A percentile compares a stretch with the other conserved stretches of the same genome.
Evolutionary conservation across 2,113 vertebrate species (phyloP).

Genomic region (Hippolais icterina): DNA sequence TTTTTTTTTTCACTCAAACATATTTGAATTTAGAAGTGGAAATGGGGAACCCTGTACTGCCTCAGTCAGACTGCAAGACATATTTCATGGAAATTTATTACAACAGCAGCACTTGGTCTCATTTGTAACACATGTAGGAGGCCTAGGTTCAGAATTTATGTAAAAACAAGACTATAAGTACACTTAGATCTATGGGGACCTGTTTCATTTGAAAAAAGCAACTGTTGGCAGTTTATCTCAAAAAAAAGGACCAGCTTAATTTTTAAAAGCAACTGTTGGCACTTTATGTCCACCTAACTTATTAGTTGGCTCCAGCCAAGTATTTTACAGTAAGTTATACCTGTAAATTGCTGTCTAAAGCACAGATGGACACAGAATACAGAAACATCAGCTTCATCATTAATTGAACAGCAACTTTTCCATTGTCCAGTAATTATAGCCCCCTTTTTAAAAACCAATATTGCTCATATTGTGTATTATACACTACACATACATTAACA

Average conservation of each 20-base stretch:
- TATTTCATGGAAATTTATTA: background rate
- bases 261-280: background rate
- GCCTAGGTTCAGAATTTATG: background rate
- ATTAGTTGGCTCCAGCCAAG: background rate
- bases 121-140: background rate
- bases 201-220: background rate
- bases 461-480: background rate
- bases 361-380: background rate
- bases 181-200: background rate
- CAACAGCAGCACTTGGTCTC: background rate
- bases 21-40: background rate
- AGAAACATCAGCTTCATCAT: background rate
- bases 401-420: background rate
- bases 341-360: background rate
- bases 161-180: background rate
- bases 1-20: background rate
- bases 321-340: background rate
- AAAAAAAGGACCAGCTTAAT: background rate
- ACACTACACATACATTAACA: background rate
- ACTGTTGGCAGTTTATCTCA: background rate
- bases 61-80: background rate
- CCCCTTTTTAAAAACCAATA: background rate
- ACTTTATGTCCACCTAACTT: background rate
- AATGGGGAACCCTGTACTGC: background rate
- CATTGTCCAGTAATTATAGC: background rate